Conservation (phyloP, 2,888 invertebrate genomes). For the Eilema sororculum region DNA sequence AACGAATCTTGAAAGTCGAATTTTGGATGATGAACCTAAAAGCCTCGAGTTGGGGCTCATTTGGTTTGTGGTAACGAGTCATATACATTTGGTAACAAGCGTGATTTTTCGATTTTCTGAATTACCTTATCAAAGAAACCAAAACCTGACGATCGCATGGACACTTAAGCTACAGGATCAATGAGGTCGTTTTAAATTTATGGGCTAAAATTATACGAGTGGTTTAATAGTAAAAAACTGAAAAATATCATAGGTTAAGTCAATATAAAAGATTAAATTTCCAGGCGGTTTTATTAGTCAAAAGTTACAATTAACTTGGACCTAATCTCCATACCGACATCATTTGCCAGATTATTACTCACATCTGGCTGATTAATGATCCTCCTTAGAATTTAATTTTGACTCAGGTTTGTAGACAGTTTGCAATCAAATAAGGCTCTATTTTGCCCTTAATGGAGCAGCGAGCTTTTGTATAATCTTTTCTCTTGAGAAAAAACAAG, state of each 20-base stretch:
- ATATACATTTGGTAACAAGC: not conserved
- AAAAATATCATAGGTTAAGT: not conserved
- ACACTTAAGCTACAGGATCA: not conserved
- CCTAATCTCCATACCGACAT: slow-evolving; percentile 29
- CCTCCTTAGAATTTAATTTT: slow-evolving; percentile 40
- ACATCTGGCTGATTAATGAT: slow-evolving; percentile 33
- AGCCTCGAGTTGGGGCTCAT: not conserved
- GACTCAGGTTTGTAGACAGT: slow-evolving; percentile 18
- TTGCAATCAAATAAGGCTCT: slow-evolving; percentile 19
- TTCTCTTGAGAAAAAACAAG: not conserved
- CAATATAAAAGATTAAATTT: not conserved
- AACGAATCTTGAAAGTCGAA: not conserved
- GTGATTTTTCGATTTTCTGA: not conserved
- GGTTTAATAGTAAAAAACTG: too few relatives aligned
- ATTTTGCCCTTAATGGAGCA: slow-evolving; percentile 12
- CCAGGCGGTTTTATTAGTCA: not conserved
- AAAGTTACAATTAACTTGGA: slow-evolving; percentile 11
- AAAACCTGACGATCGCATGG: too few relatives aligned
- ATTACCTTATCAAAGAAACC: too few relatives aligned
- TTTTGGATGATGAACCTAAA: not conserved
- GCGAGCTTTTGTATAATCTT: not conserved
- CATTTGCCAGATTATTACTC: slow-evolving; percentile 38
- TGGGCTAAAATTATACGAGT: too few relatives aligned
- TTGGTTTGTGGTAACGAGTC: not conserved
- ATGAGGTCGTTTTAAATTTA: not conserved